Conservation (phyloP, 2,797 vertebrate species). For the Pangasius krempfi region DNA sequence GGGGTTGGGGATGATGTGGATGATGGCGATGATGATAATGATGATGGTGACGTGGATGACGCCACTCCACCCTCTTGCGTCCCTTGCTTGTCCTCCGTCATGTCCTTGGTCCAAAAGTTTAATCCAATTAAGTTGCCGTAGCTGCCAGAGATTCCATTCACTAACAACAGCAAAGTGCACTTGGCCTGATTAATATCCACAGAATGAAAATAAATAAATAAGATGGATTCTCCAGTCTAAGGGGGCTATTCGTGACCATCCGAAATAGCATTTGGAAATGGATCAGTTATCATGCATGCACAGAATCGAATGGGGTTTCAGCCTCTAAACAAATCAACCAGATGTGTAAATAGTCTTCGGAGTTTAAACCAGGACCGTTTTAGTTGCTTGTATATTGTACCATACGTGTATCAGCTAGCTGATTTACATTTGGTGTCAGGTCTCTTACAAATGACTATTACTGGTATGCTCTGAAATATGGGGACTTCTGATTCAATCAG, state of each 20-base stretch:
- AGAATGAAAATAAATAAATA: constrained; percentile 59
- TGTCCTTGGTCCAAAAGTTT: constrained; percentile 74
- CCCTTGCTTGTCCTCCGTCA: constrained; percentile 62
- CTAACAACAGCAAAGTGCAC: constrained; percentile 73
- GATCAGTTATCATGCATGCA: constrained; percentile 54
- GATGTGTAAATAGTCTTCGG: not conserved
- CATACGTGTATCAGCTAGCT: not conserved
- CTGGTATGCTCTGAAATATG: constrained; percentile 56
- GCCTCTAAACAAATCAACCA: not conserved
- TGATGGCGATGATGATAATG: constrained; percentile 32
- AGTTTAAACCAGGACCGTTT: constrained; percentile 1
- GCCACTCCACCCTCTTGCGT: constrained; percentile 40
- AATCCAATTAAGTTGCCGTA: constrained; percentile 69
- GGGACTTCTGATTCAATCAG: constrained; percentile 52
- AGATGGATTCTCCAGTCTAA: constrained; percentile 55
- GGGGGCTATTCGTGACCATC: constrained; percentile 37
- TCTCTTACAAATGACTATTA: constrained; percentile 32
- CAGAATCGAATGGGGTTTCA: not conserved
- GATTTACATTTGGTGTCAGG: constrained; percentile 36
- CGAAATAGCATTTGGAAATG: constrained; percentile 58
- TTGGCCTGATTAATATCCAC: constrained; percentile 80
- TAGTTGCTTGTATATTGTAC: not conserved
- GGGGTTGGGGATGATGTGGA: constrained; percentile 13
- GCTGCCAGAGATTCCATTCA: constrained; percentile 60
- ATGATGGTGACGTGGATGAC: constrained; percentile 18